Evolutionary conservation across 2,888 invertebrate genomes (phyloP).

Genomic region (Xanthorhoe spadicearia): DNA sequence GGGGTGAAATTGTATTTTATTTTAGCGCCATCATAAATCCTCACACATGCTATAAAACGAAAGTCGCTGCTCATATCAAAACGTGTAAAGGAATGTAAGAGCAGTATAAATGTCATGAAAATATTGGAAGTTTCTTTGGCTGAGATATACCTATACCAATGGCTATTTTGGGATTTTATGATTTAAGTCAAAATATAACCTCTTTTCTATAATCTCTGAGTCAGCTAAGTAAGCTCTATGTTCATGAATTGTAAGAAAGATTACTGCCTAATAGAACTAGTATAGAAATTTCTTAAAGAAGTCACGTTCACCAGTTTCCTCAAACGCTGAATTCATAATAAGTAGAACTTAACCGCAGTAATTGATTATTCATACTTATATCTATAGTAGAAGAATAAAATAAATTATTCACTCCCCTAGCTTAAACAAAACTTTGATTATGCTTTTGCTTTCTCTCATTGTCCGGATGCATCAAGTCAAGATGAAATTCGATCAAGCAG

Average conservation of each 20-base stretch:
- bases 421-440: neutral
- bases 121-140: constrained; percentile 24
- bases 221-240: no score
- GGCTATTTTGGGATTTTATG: constrained; percentile 5
- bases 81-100: constrained; percentile 27
- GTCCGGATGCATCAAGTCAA: neutral
- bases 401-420: neutral
- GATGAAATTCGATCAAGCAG: constrained; percentile 9
- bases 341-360: no score
- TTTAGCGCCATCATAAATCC: constrained; percentile 79
- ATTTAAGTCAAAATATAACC: neutral
- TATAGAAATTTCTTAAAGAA: no score
- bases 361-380: neutral
- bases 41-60: constrained; percentile 65
- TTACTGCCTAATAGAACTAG: no score
- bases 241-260: no score
- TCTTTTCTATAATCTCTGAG: neutral
- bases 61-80: constrained; percentile 52
- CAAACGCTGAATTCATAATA: no score
- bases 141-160: constrained; percentile 18
- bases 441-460: neutral
- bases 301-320: no score
- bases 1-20: constrained; percentile 80
- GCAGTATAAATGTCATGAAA: constrained; percentile 18
- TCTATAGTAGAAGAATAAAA: neutral